phyloP scores from a whole-genome alignment of 1,140 invertebrate species.

The Heliconius congener region DNA sequence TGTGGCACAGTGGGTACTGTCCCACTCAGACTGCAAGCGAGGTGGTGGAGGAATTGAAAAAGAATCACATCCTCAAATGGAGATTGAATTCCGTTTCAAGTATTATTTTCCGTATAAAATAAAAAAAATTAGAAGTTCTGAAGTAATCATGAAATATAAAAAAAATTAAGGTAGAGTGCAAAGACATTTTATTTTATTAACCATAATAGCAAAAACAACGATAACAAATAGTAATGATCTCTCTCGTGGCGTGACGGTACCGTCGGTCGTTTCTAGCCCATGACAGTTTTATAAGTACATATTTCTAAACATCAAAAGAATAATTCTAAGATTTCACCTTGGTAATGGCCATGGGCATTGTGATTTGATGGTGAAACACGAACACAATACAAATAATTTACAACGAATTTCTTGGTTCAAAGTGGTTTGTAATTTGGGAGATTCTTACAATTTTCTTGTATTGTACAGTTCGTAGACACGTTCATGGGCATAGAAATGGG shows the following conservation, averaged over 20 bases:
- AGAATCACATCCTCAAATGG: too few species aligned
- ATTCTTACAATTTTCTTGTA: background rate
- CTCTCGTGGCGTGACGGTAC: constrained; percentile 29
- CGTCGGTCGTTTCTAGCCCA: constrained; percentile 25
- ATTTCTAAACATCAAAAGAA: background rate
- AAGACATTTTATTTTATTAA: too few species aligned
- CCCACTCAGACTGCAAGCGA: too few species aligned
- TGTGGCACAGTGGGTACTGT: too few species aligned
- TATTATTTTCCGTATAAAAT: too few species aligned
- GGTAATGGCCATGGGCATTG: constrained; percentile 26
- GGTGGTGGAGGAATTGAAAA: too few species aligned
- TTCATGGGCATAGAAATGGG: too few species aligned
- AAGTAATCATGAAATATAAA: too few species aligned
- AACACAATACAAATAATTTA: constrained; percentile 26
- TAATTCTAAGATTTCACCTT: constrained; percentile 33
- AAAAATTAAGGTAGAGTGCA: too few species aligned
- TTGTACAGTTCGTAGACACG: background rate
- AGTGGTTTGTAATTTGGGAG: background rate
- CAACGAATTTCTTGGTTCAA: constrained; percentile 12
- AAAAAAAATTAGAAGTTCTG: too few species aligned
- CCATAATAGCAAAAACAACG: too few species aligned
- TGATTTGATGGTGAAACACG: constrained; percentile 20
- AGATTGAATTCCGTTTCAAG: too few species aligned
- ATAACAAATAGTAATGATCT: background rate
- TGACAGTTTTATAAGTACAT: constrained; percentile 21